phyloP scores from a whole-genome alignment of 1,140 invertebrate genomes.

The Notospermus geniculatus region DNA sequence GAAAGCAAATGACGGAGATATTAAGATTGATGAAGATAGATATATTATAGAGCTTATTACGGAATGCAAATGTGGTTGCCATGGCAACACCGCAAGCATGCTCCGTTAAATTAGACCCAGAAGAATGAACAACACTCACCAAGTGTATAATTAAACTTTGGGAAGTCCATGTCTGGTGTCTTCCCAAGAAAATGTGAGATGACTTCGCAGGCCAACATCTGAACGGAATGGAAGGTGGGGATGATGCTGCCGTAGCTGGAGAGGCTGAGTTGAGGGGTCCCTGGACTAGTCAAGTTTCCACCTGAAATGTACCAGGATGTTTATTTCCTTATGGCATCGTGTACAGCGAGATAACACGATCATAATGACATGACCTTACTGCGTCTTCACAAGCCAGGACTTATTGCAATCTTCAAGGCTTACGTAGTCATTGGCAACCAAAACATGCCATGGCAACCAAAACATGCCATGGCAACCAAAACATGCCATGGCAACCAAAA shows the following conservation, averaged over 20 bases:
- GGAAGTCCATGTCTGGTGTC: slow-evolving; percentile 13
- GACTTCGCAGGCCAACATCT: slow-evolving; percentile 33
- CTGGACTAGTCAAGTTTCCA: slow-evolving; percentile 20
- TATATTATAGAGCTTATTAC: slow-evolving; percentile 2
- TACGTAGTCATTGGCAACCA: too few species aligned
- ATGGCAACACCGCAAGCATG: too few species aligned
- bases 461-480: too few species aligned
- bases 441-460: too few species aligned
- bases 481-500: too few species aligned
- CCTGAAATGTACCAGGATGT: slow-evolving; percentile 11
- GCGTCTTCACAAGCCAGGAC: too few species aligned
- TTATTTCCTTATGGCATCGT: too few species aligned
- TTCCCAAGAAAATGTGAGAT: slow-evolving; percentile 32
- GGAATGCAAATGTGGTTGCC: background rate
- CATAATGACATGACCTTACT: too few species aligned
- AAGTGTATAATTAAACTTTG: slow-evolving; percentile 16
- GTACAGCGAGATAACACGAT: too few species aligned
- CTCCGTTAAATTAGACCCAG: too few species aligned
- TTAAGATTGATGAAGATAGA: slow-evolving; percentile 8
- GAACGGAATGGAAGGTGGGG: slow-evolving; percentile 28
- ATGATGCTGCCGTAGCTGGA: slow-evolving; percentile 10
- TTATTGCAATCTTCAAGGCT: too few species aligned
- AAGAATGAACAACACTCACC: too few species aligned
- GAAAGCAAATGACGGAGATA: background rate
- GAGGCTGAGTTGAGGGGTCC: slow-evolving; percentile 33